phyloP scores from a whole-genome alignment of 2,888 invertebrate genomes.

The Erynnis tages region DNA sequence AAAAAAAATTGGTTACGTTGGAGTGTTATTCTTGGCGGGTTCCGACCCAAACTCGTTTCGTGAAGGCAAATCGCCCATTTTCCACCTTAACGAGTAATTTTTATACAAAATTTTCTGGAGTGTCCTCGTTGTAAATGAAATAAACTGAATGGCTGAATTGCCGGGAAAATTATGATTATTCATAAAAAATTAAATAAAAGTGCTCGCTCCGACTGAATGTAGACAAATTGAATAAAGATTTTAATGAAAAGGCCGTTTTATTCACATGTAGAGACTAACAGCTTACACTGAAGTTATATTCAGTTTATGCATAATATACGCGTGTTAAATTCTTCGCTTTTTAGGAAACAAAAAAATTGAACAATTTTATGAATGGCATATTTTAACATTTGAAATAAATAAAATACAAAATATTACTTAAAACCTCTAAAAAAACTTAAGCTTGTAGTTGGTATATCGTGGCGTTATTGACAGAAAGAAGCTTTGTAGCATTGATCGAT shows the following conservation, averaged over 20 bases:
- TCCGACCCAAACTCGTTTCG: background rate
- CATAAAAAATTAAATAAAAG: constrained; percentile 19
- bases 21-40: background rate
- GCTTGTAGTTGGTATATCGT: too few species aligned
- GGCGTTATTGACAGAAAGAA: too few species aligned
- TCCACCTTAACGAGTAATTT: constrained; percentile 8
- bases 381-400: too few species aligned
- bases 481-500: too few species aligned
- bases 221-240: constrained; percentile 15
- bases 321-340: constrained; percentile 8
- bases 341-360: background rate
- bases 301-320: constrained; percentile 6
- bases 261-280: background rate
- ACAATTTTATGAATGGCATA: background rate
- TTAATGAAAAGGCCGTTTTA: constrained; percentile 21
- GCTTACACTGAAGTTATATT: constrained; percentile 2
- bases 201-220: constrained; percentile 6
- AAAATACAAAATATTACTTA: too few species aligned
- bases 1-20: constrained; percentile 5
- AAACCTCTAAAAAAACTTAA: too few species aligned
- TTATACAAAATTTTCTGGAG: background rate
- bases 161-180: constrained; percentile 12
- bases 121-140: constrained; percentile 5
- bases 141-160: constrained; percentile 6
- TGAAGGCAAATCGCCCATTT: constrained; percentile 9